Evolutionary conservation across 2,888 invertebrate species (phyloP).

Genomic region (Ptychoptera albimana): DNA sequence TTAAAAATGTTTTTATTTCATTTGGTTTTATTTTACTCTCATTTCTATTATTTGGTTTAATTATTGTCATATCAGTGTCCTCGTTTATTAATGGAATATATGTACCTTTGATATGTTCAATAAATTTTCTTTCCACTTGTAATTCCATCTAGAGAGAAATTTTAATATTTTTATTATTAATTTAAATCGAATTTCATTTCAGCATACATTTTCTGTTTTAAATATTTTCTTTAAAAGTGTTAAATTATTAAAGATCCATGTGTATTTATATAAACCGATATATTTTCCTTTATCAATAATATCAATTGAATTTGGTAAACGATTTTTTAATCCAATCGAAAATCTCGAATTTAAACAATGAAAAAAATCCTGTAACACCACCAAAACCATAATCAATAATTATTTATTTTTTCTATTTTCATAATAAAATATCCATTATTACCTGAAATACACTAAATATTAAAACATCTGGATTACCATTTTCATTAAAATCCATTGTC

Average conservation of each 20-base stretch:
- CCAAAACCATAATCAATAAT: background rate
- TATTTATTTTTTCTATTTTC: too few species aligned
- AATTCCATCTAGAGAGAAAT: conserved; percentile 36
- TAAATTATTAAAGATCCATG: conserved; percentile 56
- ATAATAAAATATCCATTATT: too few species aligned
- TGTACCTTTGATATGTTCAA: conserved; percentile 42
- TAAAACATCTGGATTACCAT: conserved; percentile 46
- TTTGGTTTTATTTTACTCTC: conserved; percentile 17
- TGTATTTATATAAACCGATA: conserved; percentile 50
- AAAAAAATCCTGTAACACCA: conserved; percentile 41
- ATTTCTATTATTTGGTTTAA: conserved; percentile 1
- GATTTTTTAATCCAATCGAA: conserved; percentile 43
- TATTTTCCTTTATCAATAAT: conserved; percentile 45
- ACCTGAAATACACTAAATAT: conserved; percentile 54
- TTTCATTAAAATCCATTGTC: conserved; percentile 52
- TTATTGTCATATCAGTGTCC: background rate
- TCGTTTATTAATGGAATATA: conserved; percentile 26
- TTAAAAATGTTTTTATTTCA: conserved; percentile 19
- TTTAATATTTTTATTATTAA: conserved; percentile 2
- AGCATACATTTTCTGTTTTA: conserved; percentile 40
- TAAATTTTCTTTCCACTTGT: conserved; percentile 45
- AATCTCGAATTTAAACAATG: conserved; percentile 55
- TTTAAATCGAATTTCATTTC: background rate
- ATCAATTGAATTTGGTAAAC: conserved; percentile 46
- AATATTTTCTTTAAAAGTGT: conserved; percentile 59